These are phyloP conservation scores for Eurytoma adleriae DNA, from an alignment of 2,888 invertebrate species.

Conservation along the genomic window DNA sequence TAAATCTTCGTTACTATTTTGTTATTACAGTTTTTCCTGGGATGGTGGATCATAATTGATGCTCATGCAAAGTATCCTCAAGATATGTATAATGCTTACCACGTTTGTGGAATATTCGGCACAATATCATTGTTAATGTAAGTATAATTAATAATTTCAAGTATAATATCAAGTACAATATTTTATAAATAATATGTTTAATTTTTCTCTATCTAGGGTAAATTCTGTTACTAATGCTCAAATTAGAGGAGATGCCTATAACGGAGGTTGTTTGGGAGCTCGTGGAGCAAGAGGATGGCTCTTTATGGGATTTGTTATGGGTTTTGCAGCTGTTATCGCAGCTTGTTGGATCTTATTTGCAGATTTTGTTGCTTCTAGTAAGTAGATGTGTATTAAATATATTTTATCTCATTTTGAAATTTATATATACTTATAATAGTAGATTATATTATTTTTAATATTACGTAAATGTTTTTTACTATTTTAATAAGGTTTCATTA, in stretches of 20 bases:
- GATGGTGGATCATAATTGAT: slow-evolving; percentile 99
- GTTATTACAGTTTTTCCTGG: slow-evolving; percentile 88
- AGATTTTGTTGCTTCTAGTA: slow-evolving; percentile 85
- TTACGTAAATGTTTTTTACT: background rate
- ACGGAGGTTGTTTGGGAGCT: slow-evolving; percentile 90
- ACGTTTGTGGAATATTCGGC: slow-evolving; percentile 96
- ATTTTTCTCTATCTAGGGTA: slow-evolving; percentile 78
- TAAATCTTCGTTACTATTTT: background rate
- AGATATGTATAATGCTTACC: slow-evolving; percentile 87
- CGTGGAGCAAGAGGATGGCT: slow-evolving; percentile 95
- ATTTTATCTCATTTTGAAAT: slow-evolving; percentile 14
- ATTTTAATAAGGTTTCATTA: background rate
- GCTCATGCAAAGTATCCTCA: slow-evolving; percentile 88
- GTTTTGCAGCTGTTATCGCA: slow-evolving; percentile 96
- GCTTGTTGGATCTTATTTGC: slow-evolving; percentile 97
- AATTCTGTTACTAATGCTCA: slow-evolving; percentile 97
- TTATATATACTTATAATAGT: background rate
- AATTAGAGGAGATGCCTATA: slow-evolving; percentile 89
- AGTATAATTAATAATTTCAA: slow-evolving; percentile 65
- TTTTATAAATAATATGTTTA: background rate
- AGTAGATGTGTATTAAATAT: slow-evolving; percentile 60
- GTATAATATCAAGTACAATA: background rate
- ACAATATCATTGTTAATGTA: slow-evolving; percentile 96
- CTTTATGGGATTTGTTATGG: slow-evolving; percentile 96
- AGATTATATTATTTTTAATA: background rate